Evolutionary conservation across 2,113 vertebrate genomes (phyloP).

Genomic region (Hippocampus abdominalis): DNA sequence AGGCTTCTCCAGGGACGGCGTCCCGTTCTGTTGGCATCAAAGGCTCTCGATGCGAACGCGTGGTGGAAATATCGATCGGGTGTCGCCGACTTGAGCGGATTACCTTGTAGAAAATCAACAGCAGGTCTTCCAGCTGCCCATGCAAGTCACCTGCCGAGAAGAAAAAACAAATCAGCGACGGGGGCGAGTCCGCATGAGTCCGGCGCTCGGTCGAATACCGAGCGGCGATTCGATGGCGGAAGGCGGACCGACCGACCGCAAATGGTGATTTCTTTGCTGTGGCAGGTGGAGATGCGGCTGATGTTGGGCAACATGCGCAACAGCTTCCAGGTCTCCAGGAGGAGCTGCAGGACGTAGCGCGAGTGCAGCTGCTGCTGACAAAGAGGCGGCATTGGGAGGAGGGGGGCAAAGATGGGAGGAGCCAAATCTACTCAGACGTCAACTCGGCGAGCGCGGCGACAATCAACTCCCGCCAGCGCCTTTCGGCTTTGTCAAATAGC

Average conservation of each 20-base stretch:
- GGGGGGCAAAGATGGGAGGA: not conserved
- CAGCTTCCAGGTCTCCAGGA: slow-evolving; percentile 83
- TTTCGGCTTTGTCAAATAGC: not conserved
- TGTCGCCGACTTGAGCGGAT: not conserved
- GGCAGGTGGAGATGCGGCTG: slow-evolving; percentile 85
- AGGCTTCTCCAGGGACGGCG: slow-evolving; percentile 85
- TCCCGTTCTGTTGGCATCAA: slow-evolving; percentile 79
- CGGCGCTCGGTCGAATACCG: too few relatives aligned
- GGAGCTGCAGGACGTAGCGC: slow-evolving; percentile 87
- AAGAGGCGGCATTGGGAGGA: slow-evolving; percentile 23
- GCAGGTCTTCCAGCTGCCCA: slow-evolving; percentile 87
- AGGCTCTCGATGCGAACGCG: too few relatives aligned
- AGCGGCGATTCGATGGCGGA: not conserved
- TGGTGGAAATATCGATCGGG: too few relatives aligned
- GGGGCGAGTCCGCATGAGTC: not conserved
- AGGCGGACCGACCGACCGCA: slow-evolving; percentile 77
- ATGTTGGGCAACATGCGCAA: slow-evolving; percentile 88
- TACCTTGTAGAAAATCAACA: slow-evolving; percentile 87
- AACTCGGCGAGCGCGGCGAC: not conserved
- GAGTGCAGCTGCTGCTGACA: slow-evolving; percentile 91
- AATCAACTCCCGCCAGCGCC: not conserved
- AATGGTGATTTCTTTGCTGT: slow-evolving; percentile 89
- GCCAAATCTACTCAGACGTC: too few relatives aligned
- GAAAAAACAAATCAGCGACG: not conserved
- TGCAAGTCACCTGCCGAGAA: slow-evolving; percentile 84